Base-by-base conservation (phyloP, 2,888 invertebrate genomes). In the Diadromus collaris region DNA sequence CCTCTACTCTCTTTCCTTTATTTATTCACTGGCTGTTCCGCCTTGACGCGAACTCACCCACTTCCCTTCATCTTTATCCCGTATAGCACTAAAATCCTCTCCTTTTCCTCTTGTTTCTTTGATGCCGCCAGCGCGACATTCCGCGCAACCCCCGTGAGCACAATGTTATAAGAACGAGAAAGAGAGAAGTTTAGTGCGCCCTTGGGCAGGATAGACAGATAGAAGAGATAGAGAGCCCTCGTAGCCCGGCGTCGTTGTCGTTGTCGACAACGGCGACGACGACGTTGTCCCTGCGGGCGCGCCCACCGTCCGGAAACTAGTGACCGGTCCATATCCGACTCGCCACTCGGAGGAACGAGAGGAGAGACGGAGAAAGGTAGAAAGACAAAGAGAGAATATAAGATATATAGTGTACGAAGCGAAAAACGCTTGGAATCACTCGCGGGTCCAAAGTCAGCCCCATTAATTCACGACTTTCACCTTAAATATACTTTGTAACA, bases 271-370 rank as follows among this genome's bases (percentile, higher is more conserved):
- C 71, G 81, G 79, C 4, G 85, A 74, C 51, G 51, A 27, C 6
- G 81, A 83, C 29, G 82, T 85, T 68, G 76, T 86, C 85, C 71
- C 76, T 65, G 81, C 68, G 60, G 76, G 79, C 70, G 54, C 65
- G 67, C 64, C 60, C 69, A 80, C 76, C 76, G 32, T 38, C 76
- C 78, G 78, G 69, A 76, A 77, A 73, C 72, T 92, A 93, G 38
- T 93, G 93, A 44, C 93, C 93, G 79, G 93, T 92, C 56, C 93
- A 93, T n/a, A n/a, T 58, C 77, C 71, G 72, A 74, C 73, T 76
- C 70, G 76, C 79, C 79, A 79, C 79, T 79, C 76, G 73, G 76
- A 75, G n/a, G n/a, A 76, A 69, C 64, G 69, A 72, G 68, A 44
- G 48, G 68, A 44, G 48, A 72, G 79, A 58, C 34, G 54, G 38